These are phyloP conservation scores for Palloptera scutellata DNA, from an alignment of 2,888 invertebrate species.

Conservation along the genomic window DNA sequence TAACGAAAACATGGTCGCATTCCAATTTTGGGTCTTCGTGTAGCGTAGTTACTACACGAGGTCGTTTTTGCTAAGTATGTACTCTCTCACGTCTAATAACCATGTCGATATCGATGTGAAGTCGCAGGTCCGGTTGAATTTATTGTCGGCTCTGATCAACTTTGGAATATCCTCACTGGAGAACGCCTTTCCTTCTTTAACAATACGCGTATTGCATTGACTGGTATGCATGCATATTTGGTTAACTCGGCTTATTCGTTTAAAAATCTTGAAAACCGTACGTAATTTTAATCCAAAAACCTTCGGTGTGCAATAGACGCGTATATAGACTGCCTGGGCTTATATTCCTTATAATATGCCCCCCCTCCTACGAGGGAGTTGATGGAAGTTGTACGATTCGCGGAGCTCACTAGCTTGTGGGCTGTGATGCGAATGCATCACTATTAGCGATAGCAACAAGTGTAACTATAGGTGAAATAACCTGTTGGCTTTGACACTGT, in stretches of 20 bases:
- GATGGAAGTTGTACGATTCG: too few relatives aligned
- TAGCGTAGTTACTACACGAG: slow-evolving; percentile 21
- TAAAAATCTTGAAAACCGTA: too few relatives aligned
- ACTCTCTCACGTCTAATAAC: neutral
- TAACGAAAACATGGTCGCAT: slow-evolving; percentile 13
- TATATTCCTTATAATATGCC: too few relatives aligned
- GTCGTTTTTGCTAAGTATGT: slow-evolving; percentile 21
- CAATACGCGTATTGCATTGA: slow-evolving; percentile 25
- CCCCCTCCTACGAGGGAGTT: too few relatives aligned
- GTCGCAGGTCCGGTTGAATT: slow-evolving; percentile 14
- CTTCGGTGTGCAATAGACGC: too few relatives aligned
- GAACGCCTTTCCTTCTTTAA: slow-evolving; percentile 22
- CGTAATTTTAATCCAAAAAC: too few relatives aligned
- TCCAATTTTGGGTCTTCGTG: slow-evolving; percentile 21
- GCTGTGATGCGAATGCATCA: too few relatives aligned
- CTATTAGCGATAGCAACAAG: too few relatives aligned
- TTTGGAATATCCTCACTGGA: slow-evolving; percentile 28
- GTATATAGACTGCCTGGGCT: too few relatives aligned
- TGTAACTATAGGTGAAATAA: too few relatives aligned
- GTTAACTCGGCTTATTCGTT: slow-evolving; percentile 27
- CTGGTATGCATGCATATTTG: slow-evolving; percentile 36
- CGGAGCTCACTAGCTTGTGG: too few relatives aligned
- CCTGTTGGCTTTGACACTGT: too few relatives aligned
- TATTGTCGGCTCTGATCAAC: slow-evolving; percentile 33
- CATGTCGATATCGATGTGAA: slow-evolving; percentile 8